Conservation (phyloP, 64 coral and sea anemone genomes). For the Orbicella faveolata region DNA sequence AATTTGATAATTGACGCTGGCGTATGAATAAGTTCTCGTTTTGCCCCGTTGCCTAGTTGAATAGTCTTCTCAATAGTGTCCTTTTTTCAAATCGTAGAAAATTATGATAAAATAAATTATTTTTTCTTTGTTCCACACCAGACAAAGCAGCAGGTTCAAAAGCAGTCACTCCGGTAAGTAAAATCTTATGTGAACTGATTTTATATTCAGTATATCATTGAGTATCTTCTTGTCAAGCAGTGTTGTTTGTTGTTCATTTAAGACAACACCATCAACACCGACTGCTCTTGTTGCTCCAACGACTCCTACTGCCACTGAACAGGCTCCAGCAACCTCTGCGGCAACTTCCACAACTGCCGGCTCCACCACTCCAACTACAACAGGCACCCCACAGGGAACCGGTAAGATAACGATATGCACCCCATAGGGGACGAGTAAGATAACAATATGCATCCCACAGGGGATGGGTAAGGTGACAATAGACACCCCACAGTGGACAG, state of each 20-base stretch:
- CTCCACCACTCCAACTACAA: background rate
- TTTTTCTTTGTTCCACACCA: background rate
- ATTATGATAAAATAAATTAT: background rate
- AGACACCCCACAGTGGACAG: background rate
- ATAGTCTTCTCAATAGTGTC: too few relatives aligned
- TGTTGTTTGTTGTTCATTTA: background rate
- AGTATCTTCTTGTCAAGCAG: background rate
- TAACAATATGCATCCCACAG: background rate
- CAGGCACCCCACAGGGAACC: conserved; percentile 4
- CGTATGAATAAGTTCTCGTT: too few relatives aligned
- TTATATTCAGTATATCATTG: background rate
- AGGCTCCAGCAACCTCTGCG: conserved; percentile 12
- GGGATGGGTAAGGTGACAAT: background rate
- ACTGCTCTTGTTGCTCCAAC: background rate
- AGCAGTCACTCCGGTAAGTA: background rate
- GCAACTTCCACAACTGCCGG: background rate
- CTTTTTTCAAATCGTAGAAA: too few relatives aligned
- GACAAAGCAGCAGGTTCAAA: conserved; percentile 4
- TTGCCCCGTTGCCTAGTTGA: too few relatives aligned
- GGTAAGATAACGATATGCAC: background rate
- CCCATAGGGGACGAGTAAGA: background rate
- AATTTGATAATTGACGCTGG: too few relatives aligned
- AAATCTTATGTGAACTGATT: background rate
- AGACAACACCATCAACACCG: background rate
- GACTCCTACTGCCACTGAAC: background rate